These are phyloP conservation scores for Lordiphosa stackelbergi DNA, from an alignment of 1,140 invertebrate genomes.

Conservation along the genomic window DNA sequence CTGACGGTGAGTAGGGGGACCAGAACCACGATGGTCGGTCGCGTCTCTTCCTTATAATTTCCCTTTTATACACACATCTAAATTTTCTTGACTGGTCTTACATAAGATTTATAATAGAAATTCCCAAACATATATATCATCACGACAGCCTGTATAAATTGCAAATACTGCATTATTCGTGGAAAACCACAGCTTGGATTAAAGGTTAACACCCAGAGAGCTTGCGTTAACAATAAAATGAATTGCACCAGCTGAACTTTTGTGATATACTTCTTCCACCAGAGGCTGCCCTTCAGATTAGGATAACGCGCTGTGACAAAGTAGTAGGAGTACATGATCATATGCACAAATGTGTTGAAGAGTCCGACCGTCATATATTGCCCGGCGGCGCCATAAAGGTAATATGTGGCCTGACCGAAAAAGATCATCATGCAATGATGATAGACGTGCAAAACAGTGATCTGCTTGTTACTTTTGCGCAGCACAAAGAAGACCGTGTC, in stretches of 20 bases:
- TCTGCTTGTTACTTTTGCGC: neutral
- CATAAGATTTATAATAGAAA: neutral
- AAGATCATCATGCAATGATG: constrained; percentile 1
- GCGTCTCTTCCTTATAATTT: too few relatives aligned
- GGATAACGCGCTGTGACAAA: constrained; percentile 1
- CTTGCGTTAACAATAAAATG: neutral
- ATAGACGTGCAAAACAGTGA: constrained; percentile 2
- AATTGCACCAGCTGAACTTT: neutral
- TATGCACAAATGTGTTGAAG: neutral
- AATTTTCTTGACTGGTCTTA: too few relatives aligned
- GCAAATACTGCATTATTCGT: neutral
- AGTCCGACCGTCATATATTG: neutral
- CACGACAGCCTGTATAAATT: neutral
- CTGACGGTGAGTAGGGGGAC: too few relatives aligned
- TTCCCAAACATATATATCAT: neutral
- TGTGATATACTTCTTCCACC: constrained; percentile 8
- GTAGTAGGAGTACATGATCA: constrained; percentile 2
- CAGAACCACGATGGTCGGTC: too few relatives aligned
- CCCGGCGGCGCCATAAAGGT: neutral
- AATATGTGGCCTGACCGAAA: too few relatives aligned
- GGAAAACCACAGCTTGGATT: neutral
- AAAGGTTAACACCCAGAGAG: neutral
- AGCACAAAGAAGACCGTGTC: neutral
- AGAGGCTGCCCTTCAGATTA: neutral
- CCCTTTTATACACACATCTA: too few relatives aligned